Evolutionary conservation across 2,113 vertebrate genomes (phyloP), one percentile per base, ranked within the genome.

Genomic region (Ceratotherium simum): DNA sequence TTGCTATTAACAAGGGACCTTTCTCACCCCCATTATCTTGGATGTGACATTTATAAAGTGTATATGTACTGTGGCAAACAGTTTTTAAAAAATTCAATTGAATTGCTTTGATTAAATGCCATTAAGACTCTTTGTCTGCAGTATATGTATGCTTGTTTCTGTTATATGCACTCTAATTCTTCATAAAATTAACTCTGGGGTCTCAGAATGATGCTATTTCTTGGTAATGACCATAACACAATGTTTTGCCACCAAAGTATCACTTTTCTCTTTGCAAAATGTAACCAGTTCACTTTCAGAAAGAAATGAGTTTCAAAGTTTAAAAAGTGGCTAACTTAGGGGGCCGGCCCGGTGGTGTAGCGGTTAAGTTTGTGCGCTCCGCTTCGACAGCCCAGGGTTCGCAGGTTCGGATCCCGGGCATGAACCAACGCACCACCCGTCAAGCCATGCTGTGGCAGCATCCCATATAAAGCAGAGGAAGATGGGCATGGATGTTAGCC

Each of bases 301-400:
- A 95, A 85, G 31, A 93, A 95, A 93, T 65, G 20, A 85, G 27
- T 17, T 85, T 88, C 78, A 70, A 93, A 80, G 39, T 60, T 96
- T 60, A 73, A 83, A 67, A 86, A 65, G 0, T 25, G 33, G 73
- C 64, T n/a, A 84, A 73, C 18, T n/a, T 42, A 42, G 42, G 42
- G 42, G 42, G 42, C 42, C 5, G 42, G 42, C 42, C 42, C 42
- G 42, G 42, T 42, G 42, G 42, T 42, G 42, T 42, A 42, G 42
- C 42, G 5, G 42, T 42, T 42, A 42, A 42, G 42, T 42, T 42
- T 42, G 42, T 42, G 42, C 42, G 3, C 42, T 42, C 42, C 4
- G 42, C 42, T 42, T 42, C 42, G 4, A 5, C 42, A 42, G 42
- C 42, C 42, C 42, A 42, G 42, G 42, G 42, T 42, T 42, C 42